Percentiles rank a stretch among this genome's conserved stretches.
phyloP scores from a whole-genome alignment of 92 coral and sea anemone genomes.

The Heteractis magnifica region DNA sequence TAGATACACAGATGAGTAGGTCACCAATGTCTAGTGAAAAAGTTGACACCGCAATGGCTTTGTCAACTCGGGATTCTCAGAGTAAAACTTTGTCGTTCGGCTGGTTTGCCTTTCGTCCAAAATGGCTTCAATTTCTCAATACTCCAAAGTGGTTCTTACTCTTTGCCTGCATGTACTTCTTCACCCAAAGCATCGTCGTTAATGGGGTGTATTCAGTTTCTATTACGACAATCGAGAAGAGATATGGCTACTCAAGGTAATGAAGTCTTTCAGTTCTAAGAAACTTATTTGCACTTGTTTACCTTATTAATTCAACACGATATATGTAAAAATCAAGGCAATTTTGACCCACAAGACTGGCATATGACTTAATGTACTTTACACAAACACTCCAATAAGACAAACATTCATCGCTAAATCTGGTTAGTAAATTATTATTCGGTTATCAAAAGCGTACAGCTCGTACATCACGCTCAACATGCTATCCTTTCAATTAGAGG shows the following conservation, averaged over 20 bases:
- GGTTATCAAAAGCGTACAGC: neutral
- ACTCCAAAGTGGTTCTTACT: constrained; percentile 78
- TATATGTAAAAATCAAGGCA: neutral
- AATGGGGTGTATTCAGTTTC: constrained; percentile 86
- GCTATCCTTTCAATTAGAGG: neutral
- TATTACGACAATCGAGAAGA: constrained; percentile 78
- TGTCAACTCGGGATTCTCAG: neutral
- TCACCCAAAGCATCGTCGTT: constrained; percentile 71
- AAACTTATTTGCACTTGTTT: constrained; percentile 8
- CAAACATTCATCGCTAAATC: neutral
- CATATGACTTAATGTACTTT: neutral
- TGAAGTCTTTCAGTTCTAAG: neutral
- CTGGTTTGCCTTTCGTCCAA: constrained; percentile 81
- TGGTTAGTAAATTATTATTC: neutral
- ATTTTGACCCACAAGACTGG: neutral
- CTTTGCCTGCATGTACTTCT: constrained; percentile 68
- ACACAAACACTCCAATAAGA: too few relatives aligned
- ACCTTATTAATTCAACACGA: neutral
- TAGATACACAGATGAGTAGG: constrained; percentile 16
- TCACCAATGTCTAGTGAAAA: neutral
- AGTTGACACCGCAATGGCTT: constrained; percentile 11
- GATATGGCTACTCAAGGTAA: constrained; percentile 84
- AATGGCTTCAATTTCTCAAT: constrained; percentile 77
- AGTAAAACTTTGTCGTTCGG: constrained; percentile 51
- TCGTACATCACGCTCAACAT: neutral